Base-by-base conservation (phyloP, 2,888 invertebrate species). In the Drosophila imparisetae region DNA sequence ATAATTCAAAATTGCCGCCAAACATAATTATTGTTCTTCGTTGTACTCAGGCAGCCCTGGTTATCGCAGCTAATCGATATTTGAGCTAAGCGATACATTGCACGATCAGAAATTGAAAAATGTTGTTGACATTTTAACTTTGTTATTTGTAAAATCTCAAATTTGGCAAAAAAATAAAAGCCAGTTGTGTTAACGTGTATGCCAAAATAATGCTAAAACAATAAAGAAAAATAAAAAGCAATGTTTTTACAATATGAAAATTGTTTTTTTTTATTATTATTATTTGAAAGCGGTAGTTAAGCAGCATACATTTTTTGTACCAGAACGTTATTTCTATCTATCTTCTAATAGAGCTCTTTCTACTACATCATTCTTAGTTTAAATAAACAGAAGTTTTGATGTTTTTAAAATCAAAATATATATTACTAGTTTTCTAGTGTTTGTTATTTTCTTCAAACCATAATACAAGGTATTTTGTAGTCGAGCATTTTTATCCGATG, bases 391-490 rank as follows among this genome's bases (percentile, higher is more conserved):
- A 40, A 40, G n/a, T 21, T 5, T 10, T n/a, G 21, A 21, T 11
- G 40, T 45, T 45, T 2, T 8, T 15, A 7, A 21, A 45, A 21
- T 13, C 3, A 45, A 45, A 21, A 15, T 45, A 21, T 0, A 45
- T 45, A 4, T 45, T 21, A 45, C 6, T 42, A 21, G 4, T 7
- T 50, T 7, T 11, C n/a, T 1, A n/a, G 30, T 2, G 5, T 11
- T 49, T 2, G 10, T 18, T 34, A 0, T 21, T 24, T 24, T 10
- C 8, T 29, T 29, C 0, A 7, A 27, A 8, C 3, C 7, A 18
- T 1, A 21, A 15, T 30, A 58, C 13, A 50, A 29, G 13, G 74
- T 53, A 65, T 75, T 57, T 48, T 13, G 1, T 24, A 58, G 72
- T 64, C 64, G 55, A 54, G 11, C 36, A 54, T 1, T 24, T 1